Base-by-base conservation (phyloP, 2,113 vertebrate genomes). In the Clarias magur region DNA sequence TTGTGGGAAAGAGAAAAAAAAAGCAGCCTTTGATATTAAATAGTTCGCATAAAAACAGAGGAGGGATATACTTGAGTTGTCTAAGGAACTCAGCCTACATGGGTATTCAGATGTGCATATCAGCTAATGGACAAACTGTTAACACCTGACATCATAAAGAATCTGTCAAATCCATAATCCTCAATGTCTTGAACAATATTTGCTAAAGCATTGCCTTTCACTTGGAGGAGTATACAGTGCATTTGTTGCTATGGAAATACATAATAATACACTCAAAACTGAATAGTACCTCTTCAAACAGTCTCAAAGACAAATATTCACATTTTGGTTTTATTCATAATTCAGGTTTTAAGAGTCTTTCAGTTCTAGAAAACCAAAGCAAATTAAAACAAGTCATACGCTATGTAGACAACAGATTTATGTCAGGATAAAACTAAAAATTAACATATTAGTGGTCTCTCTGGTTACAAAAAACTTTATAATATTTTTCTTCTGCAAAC, bases 161-260 rank as follows among this genome's bases (percentile, higher is more conserved):
- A 86, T 12, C 60, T 87, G 80, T 85, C 86, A 89, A 38, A n/a
- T 68, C 30, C 67, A 67, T 85, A 87, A 89, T 87, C 85, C 68
- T 79, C 62, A 76, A 78, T 68, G 78, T 82, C 79, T 79, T 19
- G 16, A 85, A 59, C 27, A 80, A 87, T 87, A 82, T 89, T 89
- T 85, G 75, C 86, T 62, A 30, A 87, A 53, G 59, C 48, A 72
- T 59, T 83, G 27, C 25, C 42, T 82, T 80, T 59, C 30, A 60
- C 17, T 70, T 27, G 62, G 19, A 70, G 68, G 79, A 67, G 38
- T 48, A 42, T 59, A 54, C 30, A 42, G 17, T 53, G 84, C 38
- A 38, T 88, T 78, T 84, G 82, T 86, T 86, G 68, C 85, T 48
- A 73, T 89, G 75, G 65, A 76, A 21, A 80, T 59, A 34, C 54